These are phyloP conservation scores for Zaprionus africanus DNA, from an alignment of 1,140 invertebrate species.

Conservation along the genomic window DNA sequence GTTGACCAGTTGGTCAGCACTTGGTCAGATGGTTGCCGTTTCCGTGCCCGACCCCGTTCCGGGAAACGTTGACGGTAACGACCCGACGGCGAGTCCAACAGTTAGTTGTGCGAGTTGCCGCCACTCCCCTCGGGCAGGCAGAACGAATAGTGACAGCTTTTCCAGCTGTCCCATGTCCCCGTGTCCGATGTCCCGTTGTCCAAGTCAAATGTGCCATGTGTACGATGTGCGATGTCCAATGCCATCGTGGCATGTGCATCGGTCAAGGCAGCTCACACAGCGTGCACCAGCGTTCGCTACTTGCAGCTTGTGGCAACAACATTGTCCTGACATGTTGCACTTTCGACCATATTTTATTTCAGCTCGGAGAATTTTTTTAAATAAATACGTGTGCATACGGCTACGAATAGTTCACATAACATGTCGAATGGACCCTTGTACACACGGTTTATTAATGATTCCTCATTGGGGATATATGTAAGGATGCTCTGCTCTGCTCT, in stretches of 20 bases:
- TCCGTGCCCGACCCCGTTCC: neutral
- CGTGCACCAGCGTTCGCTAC: neutral
- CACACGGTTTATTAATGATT: constrained; percentile 53
- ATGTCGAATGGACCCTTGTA: constrained; percentile 18
- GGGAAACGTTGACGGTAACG: constrained; percentile 17
- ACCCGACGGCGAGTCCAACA: constrained; percentile 22
- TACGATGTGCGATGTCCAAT: constrained; percentile 28
- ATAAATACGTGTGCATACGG: constrained; percentile 14
- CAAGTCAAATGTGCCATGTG: constrained; percentile 29
- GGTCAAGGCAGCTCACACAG: constrained; percentile 24
- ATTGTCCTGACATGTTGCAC: constrained; percentile 60
- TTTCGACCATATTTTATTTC: constrained; percentile 71
- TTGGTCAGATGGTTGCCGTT: neutral
- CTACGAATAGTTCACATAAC: neutral
- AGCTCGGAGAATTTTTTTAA: constrained; percentile 31
- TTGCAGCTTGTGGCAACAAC: constrained; percentile 19
- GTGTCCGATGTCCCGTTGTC: constrained; percentile 14
- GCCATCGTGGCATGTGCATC: constrained; percentile 27
- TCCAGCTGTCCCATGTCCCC: constrained; percentile 15
- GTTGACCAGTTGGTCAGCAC: constrained; percentile 17
- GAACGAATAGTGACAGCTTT: constrained; percentile 33
- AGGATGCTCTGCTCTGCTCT: neutral
- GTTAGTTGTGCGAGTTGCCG: constrained; percentile 3
- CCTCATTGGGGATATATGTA: constrained; percentile 4
- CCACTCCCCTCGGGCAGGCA: constrained; percentile 2